phyloP scores from a whole-genome alignment of 2,888 invertebrate genomes.

The Hemicrepidius hirtus region DNA sequence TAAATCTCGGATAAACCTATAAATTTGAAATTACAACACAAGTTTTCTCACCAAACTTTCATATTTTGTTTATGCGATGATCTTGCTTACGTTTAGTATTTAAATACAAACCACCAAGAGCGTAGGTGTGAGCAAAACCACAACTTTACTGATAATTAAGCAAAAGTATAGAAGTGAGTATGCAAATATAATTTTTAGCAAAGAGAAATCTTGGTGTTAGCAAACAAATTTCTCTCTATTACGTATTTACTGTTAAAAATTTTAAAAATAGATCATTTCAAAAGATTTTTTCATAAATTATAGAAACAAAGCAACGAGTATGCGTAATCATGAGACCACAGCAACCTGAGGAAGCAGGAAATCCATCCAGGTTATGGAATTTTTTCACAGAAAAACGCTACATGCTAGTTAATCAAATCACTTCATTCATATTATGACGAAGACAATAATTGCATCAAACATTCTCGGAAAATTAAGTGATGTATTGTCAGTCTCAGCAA shows the following conservation, averaged over 20 bases:
- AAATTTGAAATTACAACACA: no score
- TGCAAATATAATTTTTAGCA: not conserved
- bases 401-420: slow-evolving; percentile 36
- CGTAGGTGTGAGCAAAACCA: not conserved
- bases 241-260: not conserved
- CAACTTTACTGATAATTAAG: not conserved
- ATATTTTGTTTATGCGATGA: not conserved
- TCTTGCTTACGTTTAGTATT: not conserved
- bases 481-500: slow-evolving; percentile 1
- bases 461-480: slow-evolving; percentile 39
- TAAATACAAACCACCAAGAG: not conserved
- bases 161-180: slow-evolving; percentile 9
- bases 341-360: slow-evolving; percentile 39
- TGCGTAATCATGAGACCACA: slow-evolving; percentile 32
- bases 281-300: not conserved
- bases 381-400: slow-evolving; percentile 25
- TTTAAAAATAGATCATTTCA: not conserved
- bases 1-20: no score
- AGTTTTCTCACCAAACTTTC: not conserved
- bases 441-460: slow-evolving; percentile 39
- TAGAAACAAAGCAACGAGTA: not conserved
- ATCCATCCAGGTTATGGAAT: slow-evolving; percentile 15
- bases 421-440: slow-evolving; percentile 38
- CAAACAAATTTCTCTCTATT: not conserved
- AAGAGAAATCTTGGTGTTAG: not conserved